Percentiles rank a stretch among this genome's conserved stretches.
These are phyloP conservation scores for human (Homo sapiens) DNA, from an alignment of 2,113 vertebrate genomes.

Conservation along the genomic window DNA sequence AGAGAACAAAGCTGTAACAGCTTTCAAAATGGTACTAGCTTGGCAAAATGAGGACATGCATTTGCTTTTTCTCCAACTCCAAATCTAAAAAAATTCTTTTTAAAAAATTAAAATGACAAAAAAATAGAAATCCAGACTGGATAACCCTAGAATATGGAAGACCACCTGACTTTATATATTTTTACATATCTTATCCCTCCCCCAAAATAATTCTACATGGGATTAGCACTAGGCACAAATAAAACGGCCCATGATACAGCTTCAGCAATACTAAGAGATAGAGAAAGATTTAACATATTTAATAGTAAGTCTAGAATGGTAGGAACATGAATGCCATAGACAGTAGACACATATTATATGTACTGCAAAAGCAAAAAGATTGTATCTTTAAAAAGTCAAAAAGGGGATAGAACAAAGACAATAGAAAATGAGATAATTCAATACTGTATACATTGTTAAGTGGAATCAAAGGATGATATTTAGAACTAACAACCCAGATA, in stretches of 20 bases:
- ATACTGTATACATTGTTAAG: background rate
- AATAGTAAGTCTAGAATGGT: background rate
- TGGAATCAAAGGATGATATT: background rate
- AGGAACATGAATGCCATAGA: accelerated
- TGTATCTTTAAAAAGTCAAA: background rate
- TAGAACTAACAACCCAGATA: background rate
- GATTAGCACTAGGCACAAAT: background rate
- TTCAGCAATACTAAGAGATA: background rate
- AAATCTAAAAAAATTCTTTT: background rate
- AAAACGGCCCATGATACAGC: background rate
- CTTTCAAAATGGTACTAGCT: background rate
- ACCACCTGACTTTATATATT: background rate
- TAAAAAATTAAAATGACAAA: background rate
- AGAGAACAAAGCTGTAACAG: too few species aligned
- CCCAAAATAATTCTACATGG: background rate
- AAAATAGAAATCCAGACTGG: background rate
- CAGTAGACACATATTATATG: background rate
- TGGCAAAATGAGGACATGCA: background rate
- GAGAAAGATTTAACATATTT: background rate
- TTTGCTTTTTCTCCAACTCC: background rate
- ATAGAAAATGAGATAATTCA: background rate
- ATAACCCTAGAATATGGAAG: background rate
- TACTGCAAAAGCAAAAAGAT: background rate
- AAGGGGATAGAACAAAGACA: background rate
- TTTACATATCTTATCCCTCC: accelerated